phyloP scores from a whole-genome alignment of 2,888 invertebrate genomes.

The Teleogryllus oceanicus region DNA sequence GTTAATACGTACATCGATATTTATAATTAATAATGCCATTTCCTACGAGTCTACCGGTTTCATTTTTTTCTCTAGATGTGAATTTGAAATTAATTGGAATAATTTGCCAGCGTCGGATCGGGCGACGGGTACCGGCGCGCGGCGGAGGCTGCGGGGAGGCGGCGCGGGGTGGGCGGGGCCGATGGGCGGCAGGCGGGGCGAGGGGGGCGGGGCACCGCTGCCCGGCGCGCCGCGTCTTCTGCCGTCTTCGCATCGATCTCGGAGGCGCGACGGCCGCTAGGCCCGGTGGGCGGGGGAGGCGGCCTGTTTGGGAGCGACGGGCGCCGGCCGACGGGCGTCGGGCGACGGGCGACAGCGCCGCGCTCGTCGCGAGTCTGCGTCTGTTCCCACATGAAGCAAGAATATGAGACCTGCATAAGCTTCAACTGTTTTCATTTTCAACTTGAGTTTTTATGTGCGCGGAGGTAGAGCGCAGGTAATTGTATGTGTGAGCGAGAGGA shows the following conservation, averaged over 20 bases:
- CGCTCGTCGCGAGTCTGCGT: background rate
- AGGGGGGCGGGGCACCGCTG: background rate
- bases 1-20: constrained; percentile 18
- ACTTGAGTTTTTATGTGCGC: constrained; percentile 9
- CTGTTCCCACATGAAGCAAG: background rate
- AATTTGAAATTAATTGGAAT: constrained; percentile 18
- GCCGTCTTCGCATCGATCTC: too few species aligned
- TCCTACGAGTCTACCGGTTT: constrained; percentile 1
- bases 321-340: background rate
- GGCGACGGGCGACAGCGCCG: background rate
- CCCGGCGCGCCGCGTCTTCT: too few species aligned
- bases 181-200: background rate
- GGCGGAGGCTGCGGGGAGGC: background rate
- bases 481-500: constrained; percentile 10
- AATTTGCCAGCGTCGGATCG: background rate
- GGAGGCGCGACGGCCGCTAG: background rate
- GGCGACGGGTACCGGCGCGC: background rate
- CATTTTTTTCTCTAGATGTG: background rate
- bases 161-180: background rate
- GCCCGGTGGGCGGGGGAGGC: background rate
- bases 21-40: constrained; percentile 7
- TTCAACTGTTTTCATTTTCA: constrained; percentile 9
- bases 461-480: constrained; percentile 18
- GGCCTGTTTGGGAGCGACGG: background rate
- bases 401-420: constrained; percentile 7